These are phyloP conservation scores for Bradypus variegatus DNA, from an alignment of 2,797 vertebrate genomes.

Conservation along the genomic window DNA sequence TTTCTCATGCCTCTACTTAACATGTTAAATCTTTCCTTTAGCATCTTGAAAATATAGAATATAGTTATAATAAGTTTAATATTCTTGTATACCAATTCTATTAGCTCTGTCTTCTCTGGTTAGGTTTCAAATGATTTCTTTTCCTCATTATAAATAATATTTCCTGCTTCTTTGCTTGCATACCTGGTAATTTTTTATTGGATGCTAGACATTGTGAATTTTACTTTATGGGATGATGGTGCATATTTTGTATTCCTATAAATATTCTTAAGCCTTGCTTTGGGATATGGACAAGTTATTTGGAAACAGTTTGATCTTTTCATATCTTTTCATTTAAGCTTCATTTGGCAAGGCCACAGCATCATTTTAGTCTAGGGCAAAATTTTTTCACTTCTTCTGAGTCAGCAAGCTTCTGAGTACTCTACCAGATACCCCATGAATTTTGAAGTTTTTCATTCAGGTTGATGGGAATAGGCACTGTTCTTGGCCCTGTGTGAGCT, in stretches of 20 bases:
- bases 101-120: neutral
- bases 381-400: neutral
- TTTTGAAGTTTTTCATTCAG: neutral
- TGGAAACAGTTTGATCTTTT: neutral
- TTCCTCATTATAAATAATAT: neutral
- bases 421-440: too few species aligned
- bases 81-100: neutral
- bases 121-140: neutral
- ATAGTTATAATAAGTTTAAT: neutral
- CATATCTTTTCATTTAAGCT: neutral
- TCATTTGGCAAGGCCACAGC: neutral
- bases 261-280: neutral
- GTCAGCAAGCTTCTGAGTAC: neutral
- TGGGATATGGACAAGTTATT: neutral
- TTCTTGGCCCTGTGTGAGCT: neutral
- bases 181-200: neutral
- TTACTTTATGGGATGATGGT: neutral
- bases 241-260: neutral
- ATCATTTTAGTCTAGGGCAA: neutral
- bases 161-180: neutral
- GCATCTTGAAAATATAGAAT: neutral
- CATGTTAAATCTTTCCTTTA: neutral
- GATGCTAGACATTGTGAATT: neutral
- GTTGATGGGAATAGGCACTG: neutral
- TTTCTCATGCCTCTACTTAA: neutral